Evolutionary conservation across 2,888 invertebrate genomes (phyloP).

Genomic region (Sphaerophoria taeniata): DNA sequence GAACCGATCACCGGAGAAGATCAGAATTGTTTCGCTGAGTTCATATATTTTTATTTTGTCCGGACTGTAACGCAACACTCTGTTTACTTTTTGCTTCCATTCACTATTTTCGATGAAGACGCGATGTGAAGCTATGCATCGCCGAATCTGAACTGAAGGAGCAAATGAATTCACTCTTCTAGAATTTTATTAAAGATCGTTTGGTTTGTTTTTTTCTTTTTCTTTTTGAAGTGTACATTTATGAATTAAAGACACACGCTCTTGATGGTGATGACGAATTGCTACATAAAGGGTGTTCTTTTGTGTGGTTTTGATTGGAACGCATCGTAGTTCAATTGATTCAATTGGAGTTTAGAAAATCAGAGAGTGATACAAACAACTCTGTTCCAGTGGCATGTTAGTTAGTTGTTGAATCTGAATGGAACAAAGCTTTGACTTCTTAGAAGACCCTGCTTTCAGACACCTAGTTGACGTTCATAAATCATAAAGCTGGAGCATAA

Average conservation of each 20-base stretch:
- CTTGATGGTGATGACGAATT: background rate
- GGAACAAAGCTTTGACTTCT: too few species aligned
- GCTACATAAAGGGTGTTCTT: slow-evolving; percentile 31
- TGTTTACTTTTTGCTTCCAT: background rate
- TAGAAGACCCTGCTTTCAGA: too few species aligned
- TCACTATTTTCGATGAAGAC: slow-evolving; percentile 51
- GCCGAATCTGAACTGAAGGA: slow-evolving; percentile 72
- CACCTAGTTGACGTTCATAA: too few species aligned
- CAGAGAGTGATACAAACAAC: background rate
- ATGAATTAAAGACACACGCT: slow-evolving; percentile 25
- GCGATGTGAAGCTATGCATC: slow-evolving; percentile 71
- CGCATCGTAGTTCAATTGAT: slow-evolving; percentile 28
- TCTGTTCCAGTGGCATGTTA: background rate
- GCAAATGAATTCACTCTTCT: slow-evolving; percentile 56
- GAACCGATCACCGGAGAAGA: background rate
- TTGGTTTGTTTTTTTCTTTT: slow-evolving; percentile 19
- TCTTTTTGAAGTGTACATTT: slow-evolving; percentile 25
- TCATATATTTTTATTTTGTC: too few species aligned
- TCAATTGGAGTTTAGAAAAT: background rate
- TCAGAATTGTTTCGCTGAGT: too few species aligned
- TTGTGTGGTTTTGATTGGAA: background rate
- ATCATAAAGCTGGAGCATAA: too few species aligned
- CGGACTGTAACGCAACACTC: slow-evolving; percentile 13
- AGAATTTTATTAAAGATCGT: slow-evolving; percentile 45
- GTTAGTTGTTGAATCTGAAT: background rate